Conservation (phyloP, 2,888 invertebrate species). For the Syritta pipiens region DNA sequence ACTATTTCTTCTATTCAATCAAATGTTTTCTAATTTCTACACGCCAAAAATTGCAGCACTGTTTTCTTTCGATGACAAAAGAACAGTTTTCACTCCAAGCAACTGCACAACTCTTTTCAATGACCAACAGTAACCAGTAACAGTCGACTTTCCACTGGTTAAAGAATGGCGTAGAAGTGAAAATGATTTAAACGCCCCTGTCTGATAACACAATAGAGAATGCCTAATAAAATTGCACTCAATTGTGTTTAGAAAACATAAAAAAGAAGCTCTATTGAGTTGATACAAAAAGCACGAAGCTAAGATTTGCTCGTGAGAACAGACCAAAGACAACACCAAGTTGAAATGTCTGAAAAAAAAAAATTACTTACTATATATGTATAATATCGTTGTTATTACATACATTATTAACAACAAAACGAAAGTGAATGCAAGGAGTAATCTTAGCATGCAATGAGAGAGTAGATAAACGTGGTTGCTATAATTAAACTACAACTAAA, state of each 20-base stretch:
- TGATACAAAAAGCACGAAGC: not conserved
- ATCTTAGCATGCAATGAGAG: not conserved
- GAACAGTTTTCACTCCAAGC: conserved; percentile 11
- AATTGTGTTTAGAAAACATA: conserved; percentile 16
- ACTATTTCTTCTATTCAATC: too few relatives aligned
- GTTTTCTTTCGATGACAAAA: conserved; percentile 9
- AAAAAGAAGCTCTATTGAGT: not conserved
- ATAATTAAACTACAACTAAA: conserved; percentile 19
- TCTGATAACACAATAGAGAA: conserved; percentile 14
- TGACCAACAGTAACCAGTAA: too few relatives aligned
- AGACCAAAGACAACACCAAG: too few relatives aligned
- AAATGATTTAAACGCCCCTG: conserved; percentile 16
- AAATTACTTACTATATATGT: too few relatives aligned
- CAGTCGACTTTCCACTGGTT: conserved; percentile 26
- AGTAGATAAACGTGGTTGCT: conserved; percentile 5
- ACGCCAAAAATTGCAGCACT: too few relatives aligned
- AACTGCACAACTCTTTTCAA: not conserved
- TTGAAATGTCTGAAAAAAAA: too few relatives aligned
- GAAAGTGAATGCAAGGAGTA: conserved; percentile 46
- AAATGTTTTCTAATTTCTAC: too few relatives aligned
- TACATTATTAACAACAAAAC: conserved; percentile 12
- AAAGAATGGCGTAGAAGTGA: conserved; percentile 28
- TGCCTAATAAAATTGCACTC: not conserved
- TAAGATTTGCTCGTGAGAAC: conserved; percentile 10
- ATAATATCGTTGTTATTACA: conserved; percentile 6